Evolutionary conservation across 2,113 vertebrate genomes (phyloP), one percentile per base, ranked within the genome.

Genomic region (Nettapus auritus): DNA sequence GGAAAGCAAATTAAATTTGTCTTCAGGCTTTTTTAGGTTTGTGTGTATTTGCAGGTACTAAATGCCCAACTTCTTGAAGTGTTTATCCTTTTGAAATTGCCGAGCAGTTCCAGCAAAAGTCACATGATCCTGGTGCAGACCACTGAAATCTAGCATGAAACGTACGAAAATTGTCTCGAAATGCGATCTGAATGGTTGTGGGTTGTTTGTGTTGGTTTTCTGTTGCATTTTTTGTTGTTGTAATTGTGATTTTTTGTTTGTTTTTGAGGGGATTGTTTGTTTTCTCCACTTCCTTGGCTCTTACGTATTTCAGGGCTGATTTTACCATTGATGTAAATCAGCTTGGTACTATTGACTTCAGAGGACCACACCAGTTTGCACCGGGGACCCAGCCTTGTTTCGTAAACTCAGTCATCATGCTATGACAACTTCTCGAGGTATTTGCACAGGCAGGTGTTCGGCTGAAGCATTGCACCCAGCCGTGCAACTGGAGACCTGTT

Each of bases 381-480:
- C 40, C 29, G 46, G 28, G 11, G 76, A 36, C 36, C 6, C n/a
- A 44, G 18, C 28, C 36, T 80, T 83, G 31, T 69, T 85, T 38
- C 73, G 40, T 42, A 52, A 36, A 76, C 73, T 60, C 62, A 25
- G 21, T 52, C 57, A 40, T 34, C 1, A 5, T 26, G 33, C 19
- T 44, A 5, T 0, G 1, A 28, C 33, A 40, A 1, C 31, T 60
- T 60, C 36, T 48, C 5, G 56, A 53, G 31, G 8, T 70, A 9
- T 81, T 81, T 70, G 68, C 59, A n/a, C 18, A 40, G 44, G 33
- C 34, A 15, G 33, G 21, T 42, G 10, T 70, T 78, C 31, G 56
- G 64, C 29, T 74, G 73, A 56, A 16, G 36, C 11, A 5, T n/a
- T 50, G 31, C 14, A 55, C n/a, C 19, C 33, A 12, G n/a, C 36